Evolutionary conservation across 2,888 invertebrate genomes (phyloP), one percentile per base, ranked within the genome.

Genomic region (Mythimna lalbum): DNA sequence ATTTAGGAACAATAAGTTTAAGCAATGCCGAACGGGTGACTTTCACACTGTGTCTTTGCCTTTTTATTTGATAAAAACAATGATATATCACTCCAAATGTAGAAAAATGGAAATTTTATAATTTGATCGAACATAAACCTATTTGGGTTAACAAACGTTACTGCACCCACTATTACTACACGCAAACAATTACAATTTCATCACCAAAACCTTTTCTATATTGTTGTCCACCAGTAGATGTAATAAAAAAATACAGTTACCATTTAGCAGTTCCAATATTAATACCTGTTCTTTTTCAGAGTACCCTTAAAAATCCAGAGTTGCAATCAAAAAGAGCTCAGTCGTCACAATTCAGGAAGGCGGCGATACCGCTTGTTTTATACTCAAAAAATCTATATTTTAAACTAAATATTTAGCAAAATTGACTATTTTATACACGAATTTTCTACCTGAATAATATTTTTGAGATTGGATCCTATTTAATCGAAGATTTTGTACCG

Each of bases 341-440:
- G 71, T 66, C 14, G 67, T 78, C 63, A 65, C 43, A 55, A 63
- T 78, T 76, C 69, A 81, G 82, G 85, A 81, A 88, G 82, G 85
- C 82, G 81, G 80, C 73, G 71, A 63, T 63, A 69, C 78, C 76
- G 73, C 84, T 73, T 84, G 81, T 88, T 89, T 90, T 88, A 87
- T 84, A 85, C 80, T 70, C 67, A 76, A 80, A 80, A 79, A 73
- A 76, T 80, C 80, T 85, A 79, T 84, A 85, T 82, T 84, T 89
- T 85, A 86, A 83, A 75, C 82, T 71, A 76, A 78, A 77, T 83
- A 86, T 85, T 82, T 81, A 80, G 74, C 49, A 76, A 84, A 83
- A 73, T 77, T 63, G 67, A 77, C 84, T 87, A 89, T 90, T 90
- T 89, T 77, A 67, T 89, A 90, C 84, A 85, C 47, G 56, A 39